Percentiles rank a stretch among this genome's conserved stretches.
phyloP scores from a whole-genome alignment of 1,140 invertebrate species.

The Wiebesia pumilae region DNA sequence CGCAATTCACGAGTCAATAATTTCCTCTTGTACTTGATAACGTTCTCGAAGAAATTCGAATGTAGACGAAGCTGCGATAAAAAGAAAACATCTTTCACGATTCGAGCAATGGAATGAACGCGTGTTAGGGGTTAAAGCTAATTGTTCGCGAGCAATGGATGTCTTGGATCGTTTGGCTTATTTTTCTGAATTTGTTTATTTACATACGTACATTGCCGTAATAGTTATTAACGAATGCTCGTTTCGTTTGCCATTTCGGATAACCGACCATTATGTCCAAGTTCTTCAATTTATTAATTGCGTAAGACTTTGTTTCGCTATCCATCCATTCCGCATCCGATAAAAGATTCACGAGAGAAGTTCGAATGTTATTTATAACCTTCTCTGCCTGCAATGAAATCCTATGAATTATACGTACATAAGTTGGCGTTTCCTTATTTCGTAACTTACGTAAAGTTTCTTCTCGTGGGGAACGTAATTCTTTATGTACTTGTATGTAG shows the following conservation, averaged over 20 bases:
- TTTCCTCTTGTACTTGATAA: constrained; percentile 46
- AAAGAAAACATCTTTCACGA: neutral
- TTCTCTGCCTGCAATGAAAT: constrained; percentile 35
- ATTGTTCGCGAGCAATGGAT: too few relatives aligned
- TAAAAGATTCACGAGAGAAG: constrained; percentile 21
- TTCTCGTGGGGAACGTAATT: constrained; percentile 37
- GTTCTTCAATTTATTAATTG: constrained; percentile 40
- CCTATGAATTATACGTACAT: neutral
- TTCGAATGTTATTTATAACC: constrained; percentile 33
- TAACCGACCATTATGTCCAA: constrained; percentile 37
- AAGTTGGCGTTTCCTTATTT: neutral
- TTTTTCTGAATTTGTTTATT: neutral
- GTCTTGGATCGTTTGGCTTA: too few relatives aligned
- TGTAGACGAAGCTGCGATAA: constrained; percentile 20
- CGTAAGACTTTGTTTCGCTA: constrained; percentile 34
- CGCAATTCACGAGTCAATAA: constrained; percentile 21
- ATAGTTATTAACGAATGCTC: constrained; percentile 33
- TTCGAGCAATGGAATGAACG: too few relatives aligned
- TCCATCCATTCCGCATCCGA: constrained; percentile 50
- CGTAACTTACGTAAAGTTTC: constrained; percentile 44
- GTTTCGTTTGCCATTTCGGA: constrained; percentile 42
- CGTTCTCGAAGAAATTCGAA: constrained; percentile 48
- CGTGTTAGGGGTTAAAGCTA: too few relatives aligned
- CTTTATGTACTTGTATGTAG: constrained; percentile 46
- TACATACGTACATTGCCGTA: constrained; percentile 42